Percentiles rank a stretch among this genome's conserved stretches.
These are phyloP conservation scores for Drosophila ogumai DNA, from an alignment of 1,140 invertebrate species.

Conservation along the genomic window DNA sequence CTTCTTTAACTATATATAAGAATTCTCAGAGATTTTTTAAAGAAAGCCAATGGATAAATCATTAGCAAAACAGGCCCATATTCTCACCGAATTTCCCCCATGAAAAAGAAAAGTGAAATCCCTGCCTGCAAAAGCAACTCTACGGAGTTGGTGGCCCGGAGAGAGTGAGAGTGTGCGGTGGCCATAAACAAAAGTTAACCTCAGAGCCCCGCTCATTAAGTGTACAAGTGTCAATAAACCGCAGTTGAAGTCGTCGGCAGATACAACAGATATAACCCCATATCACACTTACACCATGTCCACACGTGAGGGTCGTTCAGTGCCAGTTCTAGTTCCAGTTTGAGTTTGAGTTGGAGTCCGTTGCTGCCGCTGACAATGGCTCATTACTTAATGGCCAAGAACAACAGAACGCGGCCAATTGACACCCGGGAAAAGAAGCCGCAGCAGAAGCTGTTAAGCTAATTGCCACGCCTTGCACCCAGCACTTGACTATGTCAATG, in stretches of 20 bases:
- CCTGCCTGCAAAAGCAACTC: conserved; percentile 9
- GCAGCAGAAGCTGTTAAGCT: conserved; percentile 77
- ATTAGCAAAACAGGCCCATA: background rate
- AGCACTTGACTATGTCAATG: conserved; percentile 71
- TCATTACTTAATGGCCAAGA: conserved; percentile 78
- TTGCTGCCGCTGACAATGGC: conserved; percentile 59
- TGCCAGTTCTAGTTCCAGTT: conserved; percentile 19
- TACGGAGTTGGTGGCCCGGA: conserved; percentile 18
- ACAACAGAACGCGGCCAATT: conserved; percentile 59
- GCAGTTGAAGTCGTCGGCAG: conserved; percentile 44
- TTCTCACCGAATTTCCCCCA: conserved; percentile 15
- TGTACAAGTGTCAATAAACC: conserved; percentile 79
- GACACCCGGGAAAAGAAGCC: conserved; percentile 54
- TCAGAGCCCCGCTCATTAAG: conserved; percentile 64
- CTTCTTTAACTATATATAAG: background rate
- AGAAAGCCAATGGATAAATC: background rate
- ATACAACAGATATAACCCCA: conserved; percentile 4
- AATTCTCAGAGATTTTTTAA: background rate
- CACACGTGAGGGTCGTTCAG: conserved; percentile 21
- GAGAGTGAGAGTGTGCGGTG: conserved; percentile 40
- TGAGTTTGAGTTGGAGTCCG: conserved; percentile 19
- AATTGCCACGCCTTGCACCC: conserved; percentile 73
- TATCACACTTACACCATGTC: conserved; percentile 11
- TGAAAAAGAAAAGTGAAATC: conserved; percentile 62
- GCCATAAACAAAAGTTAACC: conserved; percentile 57